Base-by-base conservation (phyloP, 2,888 invertebrate species). In the Caenorhabditis afra region DNA sequence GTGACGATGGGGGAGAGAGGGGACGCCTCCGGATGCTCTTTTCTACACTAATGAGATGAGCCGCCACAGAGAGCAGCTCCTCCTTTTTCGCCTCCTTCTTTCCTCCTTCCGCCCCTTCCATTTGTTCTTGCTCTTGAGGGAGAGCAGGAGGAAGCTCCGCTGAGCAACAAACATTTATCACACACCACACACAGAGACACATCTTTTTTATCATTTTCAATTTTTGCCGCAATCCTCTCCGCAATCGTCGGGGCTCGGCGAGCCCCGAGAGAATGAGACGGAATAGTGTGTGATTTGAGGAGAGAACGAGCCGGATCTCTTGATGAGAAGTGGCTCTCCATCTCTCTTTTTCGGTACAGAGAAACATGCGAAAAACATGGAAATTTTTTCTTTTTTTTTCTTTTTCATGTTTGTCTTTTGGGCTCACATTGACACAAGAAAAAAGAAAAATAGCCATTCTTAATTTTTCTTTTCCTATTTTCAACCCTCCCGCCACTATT, bases 151-250 rank as follows among this genome's bases (percentile, higher is more conserved):
- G 41, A 22, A 50, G 52, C 52, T 49, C 47, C 49, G 49, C 49
- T 4, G 49, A 8, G 20, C 10, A 50, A 22, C 22, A 16, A 41
- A 57, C 44, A 57, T 57, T 39, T 57, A 41, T 57, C 57, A 52
- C n/a, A n/a, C n/a, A n/a, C n/a, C n/a, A n/a, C n/a, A n/a, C n/a
- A n/a, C n/a, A n/a, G n/a, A n/a, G n/a, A n/a, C n/a, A n/a, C 52
- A 52, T 23, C 22, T 20, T 11, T 52, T 52, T 52, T 52, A 52
- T 52, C 52, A 52, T 29, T 59, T 59, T 59, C 59, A n/a, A 23
- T 47, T 59, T 59, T 59, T 45, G 52, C 52, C 22, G 23, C 52
- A 52, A 52, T 52, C 29, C 52, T 23, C 22, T 52, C 52, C 52
- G 29, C 29, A 52, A 5, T 29, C 52, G 23, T n/a, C n/a, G n/a